These are phyloP conservation scores for Furcula furcula DNA, from an alignment of 2,888 invertebrate species.

Conservation along the genomic window DNA sequence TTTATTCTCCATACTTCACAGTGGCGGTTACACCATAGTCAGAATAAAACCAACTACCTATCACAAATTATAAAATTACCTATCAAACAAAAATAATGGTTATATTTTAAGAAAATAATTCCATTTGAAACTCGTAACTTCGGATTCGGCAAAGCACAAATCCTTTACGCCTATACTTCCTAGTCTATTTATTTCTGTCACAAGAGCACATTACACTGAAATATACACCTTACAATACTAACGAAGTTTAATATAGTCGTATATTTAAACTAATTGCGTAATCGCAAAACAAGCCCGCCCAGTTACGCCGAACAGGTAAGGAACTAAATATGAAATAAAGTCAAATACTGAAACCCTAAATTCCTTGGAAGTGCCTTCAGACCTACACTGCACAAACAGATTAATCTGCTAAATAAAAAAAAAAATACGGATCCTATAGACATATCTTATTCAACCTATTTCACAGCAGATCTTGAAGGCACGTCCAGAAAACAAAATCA, in stretches of 20 bases:
- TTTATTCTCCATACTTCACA: too few relatives aligned
- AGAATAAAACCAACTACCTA: too few relatives aligned
- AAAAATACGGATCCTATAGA: too few relatives aligned
- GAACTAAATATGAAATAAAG: conserved; percentile 58
- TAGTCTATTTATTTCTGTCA: conserved; percentile 16
- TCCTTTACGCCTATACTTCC: conserved; percentile 11
- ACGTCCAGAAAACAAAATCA: conserved; percentile 2
- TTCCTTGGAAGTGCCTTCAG: conserved; percentile 9
- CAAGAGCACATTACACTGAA: conserved; percentile 23
- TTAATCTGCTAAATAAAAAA: too few relatives aligned
- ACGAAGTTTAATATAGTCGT: conserved; percentile 28
- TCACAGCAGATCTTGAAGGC: conserved; percentile 1
- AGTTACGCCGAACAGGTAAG: conserved; percentile 29
- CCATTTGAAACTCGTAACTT: conserved; percentile 1
- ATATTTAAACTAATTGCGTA: conserved; percentile 37
- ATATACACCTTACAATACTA: conserved; percentile 42
- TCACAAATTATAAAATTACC: too few relatives aligned
- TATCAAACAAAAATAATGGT: too few relatives aligned
- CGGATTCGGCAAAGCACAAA: conserved; percentile 7
- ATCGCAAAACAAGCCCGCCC: conserved; percentile 24
- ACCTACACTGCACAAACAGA: too few relatives aligned
- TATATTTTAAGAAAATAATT: conserved; percentile 24
- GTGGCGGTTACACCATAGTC: too few relatives aligned
- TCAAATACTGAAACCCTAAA: conserved; percentile 61
- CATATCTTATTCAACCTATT: too few relatives aligned